phyloP scores from a whole-genome alignment of 2,113 vertebrate genomes.

The Sylvia atricapilla region DNA sequence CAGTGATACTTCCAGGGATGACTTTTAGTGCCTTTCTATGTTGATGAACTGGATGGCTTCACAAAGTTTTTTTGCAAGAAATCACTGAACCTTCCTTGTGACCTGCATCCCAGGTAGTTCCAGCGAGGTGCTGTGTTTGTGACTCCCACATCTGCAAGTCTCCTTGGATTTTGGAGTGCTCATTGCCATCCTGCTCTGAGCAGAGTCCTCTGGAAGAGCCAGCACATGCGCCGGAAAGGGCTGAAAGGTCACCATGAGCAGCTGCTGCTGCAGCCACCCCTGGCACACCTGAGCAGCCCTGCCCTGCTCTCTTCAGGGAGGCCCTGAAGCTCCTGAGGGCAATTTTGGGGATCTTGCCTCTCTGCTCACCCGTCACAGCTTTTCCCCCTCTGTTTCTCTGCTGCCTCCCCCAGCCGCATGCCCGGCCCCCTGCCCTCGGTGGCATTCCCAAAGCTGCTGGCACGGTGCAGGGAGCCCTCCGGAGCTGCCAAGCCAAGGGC shows the following conservation, averaged over 20 bases:
- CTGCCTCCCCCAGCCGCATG: background rate
- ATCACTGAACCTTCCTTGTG: background rate
- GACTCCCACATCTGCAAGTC: background rate
- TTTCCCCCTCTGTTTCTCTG: background rate
- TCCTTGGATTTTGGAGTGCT: background rate
- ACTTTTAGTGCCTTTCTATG: background rate
- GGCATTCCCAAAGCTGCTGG: background rate
- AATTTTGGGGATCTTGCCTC: background rate
- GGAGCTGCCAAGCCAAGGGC: background rate
- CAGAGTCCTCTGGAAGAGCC: background rate
- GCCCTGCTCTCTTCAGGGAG: background rate
- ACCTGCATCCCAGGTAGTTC: too few relatives aligned
- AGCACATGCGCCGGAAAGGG: background rate
- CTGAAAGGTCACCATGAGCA: background rate
- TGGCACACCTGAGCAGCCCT: background rate
- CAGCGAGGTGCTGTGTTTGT: background rate
- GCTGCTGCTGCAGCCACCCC: background rate
- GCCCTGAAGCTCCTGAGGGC: background rate
- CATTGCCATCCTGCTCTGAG: background rate
- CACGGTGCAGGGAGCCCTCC: accelerated
- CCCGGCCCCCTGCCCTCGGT: background rate
- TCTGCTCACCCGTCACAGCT: background rate
- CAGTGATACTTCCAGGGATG: background rate
- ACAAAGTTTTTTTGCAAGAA: background rate
- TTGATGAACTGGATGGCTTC: background rate